Base-by-base conservation (phyloP, 1,140 invertebrate genomes). In the Anastatus disparis region DNA sequence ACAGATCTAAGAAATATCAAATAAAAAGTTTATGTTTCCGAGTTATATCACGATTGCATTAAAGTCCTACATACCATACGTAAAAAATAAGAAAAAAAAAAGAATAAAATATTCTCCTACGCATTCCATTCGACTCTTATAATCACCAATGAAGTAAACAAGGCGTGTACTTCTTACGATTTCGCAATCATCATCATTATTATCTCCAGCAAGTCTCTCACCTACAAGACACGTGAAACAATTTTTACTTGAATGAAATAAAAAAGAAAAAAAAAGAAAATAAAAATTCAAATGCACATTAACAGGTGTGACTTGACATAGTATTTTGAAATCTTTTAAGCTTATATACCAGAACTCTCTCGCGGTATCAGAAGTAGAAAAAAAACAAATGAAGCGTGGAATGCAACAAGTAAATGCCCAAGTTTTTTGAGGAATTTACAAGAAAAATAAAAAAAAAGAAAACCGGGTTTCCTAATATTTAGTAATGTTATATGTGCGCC, bases 341-440 rank as follows among this genome's bases (percentile, higher is more conserved):
- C n/a, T n/a, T n/a, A 9, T 29, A 9, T 4, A n/a, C 22, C 2
- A 12, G 31, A 35, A 4, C 24, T 4, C 9, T 15, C 20, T 59
- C 64, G 68, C 35, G 42, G 2, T 46, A 56, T 42, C 64, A 66
- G 22, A 55, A 31, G 50, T 15, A n/a, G n/a, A n/a, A n/a, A 42
- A 42, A 56, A 26, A 42, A 66, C 42, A 58, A 68, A 46, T 24
- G 38, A 22, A 58, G 12, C 40, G n/a, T 9, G 52, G 52, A 66
- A 66, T 61, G 59, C 38, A 55, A 71, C 70, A 76, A 76, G 29
- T 26, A 58, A n/a, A 55, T 64, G 73, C 31, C 59, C 26, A 20
- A 44, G 15, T 10, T 3, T 24, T 24, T n/a, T 13, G 24, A 35
- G 44, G 40, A 66, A 66, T 66, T 66, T 40, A n/a, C 40, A 15